Evolutionary conservation across 1,140 invertebrate genomes (phyloP), one percentile per base, ranked within the genome.

Genomic region (Temnothorax curvispinosus): DNA sequence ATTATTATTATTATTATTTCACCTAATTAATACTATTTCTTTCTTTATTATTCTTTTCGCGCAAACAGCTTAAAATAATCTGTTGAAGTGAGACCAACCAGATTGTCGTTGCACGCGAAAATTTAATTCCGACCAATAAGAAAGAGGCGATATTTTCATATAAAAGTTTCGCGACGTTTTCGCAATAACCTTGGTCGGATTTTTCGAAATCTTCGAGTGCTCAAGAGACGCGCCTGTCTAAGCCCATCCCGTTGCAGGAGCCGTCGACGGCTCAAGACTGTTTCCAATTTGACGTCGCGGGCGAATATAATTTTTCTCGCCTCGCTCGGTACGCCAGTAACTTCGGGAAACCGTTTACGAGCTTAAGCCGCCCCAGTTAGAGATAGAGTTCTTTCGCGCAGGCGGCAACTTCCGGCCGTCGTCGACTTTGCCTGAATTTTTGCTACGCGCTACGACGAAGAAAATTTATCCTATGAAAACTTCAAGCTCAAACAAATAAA

Each of bases 271-370:
- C 69, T 84, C 80, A 60, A 75, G 54, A 84, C 80, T 84, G 41
- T 84, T 84, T 84, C 56, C 80, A 84, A 84, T 84, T 75, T 84
- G 80, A 84, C 41, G 69, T 84, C 69, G 77, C 64, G 69, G 80
- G 41, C 80, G 80, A 84, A 84, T 84, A 84, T 84, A 84, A 84
- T 84, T 74, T 84, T 84, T 84, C 80, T 84, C 72, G 69, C 80
- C 69, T 84, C 44, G 80, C 56, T 54, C 69, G 69, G 38, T 67
- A 81, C 80, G 80, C 47, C 67, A 54, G 80, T 56, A 84, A 84
- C 80, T 84, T 84, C 13, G 54, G 69, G 32, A 75, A 84, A 84
- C 80, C 69, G 54, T 75, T 84, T 84, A 84, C 80, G 80, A 72
- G 69, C 69, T 84, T 84, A 75, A 84, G 80, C 69, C 69, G 54